Percentiles rank a stretch among this genome's conserved stretches.
phyloP scores from a whole-genome alignment of 2,888 invertebrate genomes.

The Altica lythri region DNA sequence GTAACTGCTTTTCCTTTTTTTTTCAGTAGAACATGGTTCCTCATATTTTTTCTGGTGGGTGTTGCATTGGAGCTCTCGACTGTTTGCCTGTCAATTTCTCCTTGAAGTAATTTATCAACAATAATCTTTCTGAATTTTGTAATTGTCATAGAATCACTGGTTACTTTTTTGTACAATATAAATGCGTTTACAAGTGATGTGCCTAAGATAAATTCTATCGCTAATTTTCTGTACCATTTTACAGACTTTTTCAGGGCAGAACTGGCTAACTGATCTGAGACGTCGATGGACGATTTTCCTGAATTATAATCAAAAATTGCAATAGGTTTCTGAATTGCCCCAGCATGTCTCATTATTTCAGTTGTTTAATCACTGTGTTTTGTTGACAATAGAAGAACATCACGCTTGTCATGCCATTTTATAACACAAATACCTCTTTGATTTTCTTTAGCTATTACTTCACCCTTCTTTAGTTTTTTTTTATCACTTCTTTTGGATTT shows the following conservation, averaged over 20 bases:
- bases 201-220: neutral
- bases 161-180: neutral
- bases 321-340: neutral
- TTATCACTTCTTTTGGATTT: neutral
- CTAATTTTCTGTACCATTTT: neutral
- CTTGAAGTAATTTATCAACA: neutral
- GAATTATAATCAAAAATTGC: neutral
- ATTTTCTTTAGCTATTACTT: conserved; percentile 3
- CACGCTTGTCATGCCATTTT: conserved; percentile 1
- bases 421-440: neutral
- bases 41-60: neutral
- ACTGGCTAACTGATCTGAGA: neutral
- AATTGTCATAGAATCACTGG: neutral
- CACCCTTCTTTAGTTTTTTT: conserved; percentile 1
- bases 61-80: neutral
- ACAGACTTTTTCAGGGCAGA: no score
- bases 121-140: neutral
- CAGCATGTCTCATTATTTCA: neutral
- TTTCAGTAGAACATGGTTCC: neutral
- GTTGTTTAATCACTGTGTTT: neutral
- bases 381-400: neutral
- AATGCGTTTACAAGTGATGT: neutral
- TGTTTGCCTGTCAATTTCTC: neutral
- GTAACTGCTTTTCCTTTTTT: neutral
- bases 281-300: neutral